Evolutionary conservation across 30 jellyfish, hydroid and myxozoan genomes (phyloP).

Genomic region (Aurelia aurita complex sp. Pacific): DNA sequence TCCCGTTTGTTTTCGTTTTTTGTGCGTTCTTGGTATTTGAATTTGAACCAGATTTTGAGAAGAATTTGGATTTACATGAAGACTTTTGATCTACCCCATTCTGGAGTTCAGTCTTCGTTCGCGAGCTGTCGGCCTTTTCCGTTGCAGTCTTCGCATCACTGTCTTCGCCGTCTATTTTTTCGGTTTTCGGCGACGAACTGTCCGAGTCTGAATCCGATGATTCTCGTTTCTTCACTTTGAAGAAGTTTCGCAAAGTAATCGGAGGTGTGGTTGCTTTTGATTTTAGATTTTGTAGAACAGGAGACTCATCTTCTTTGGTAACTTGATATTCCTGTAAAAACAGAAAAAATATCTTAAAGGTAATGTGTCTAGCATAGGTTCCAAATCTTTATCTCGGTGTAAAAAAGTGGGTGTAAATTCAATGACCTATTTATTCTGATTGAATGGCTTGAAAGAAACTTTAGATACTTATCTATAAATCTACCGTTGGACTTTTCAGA

Average conservation of each 20-base stretch:
- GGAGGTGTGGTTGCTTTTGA: slow-evolving; percentile 80
- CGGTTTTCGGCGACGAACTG: neutral
- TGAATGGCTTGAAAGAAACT: too few relatives aligned
- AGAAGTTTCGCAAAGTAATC: slow-evolving; percentile 67
- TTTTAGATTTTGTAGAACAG: slow-evolving; percentile 20
- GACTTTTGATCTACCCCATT: neutral
- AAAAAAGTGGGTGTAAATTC: too few relatives aligned
- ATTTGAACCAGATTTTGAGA: neutral
- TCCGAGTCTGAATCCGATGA: neutral
- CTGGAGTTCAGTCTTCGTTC: neutral
- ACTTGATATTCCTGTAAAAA: slow-evolving; percentile 12
- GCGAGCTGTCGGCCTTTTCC: neutral
- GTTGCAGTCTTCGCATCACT: neutral
- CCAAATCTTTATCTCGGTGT: too few relatives aligned
- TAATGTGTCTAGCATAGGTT: too few relatives aligned
- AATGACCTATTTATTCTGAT: too few relatives aligned
- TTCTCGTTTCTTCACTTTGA: slow-evolving; percentile 36
- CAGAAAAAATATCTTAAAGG: too few relatives aligned
- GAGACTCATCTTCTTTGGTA: slow-evolving; percentile 43
- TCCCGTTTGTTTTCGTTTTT: slow-evolving; percentile 1
- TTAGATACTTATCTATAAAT: too few relatives aligned
- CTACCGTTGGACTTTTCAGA: too few relatives aligned
- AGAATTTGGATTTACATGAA: neutral
- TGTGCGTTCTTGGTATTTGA: neutral
- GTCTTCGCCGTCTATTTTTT: neutral